Evolutionary conservation across 2,113 vertebrate species (phyloP).

Genomic region (Rhizomys pruinosus): DNA sequence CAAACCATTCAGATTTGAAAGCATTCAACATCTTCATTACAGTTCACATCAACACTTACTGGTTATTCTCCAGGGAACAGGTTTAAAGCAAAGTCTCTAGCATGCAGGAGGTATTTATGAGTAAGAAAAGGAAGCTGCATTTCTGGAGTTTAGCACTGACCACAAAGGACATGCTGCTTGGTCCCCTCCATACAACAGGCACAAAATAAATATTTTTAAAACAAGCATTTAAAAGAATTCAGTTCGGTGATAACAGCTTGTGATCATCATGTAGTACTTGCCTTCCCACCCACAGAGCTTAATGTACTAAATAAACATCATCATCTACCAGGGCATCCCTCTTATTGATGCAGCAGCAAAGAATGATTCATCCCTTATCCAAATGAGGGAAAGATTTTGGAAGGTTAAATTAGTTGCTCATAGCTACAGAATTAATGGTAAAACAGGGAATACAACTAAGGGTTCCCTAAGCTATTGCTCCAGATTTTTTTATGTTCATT

Average conservation of each 20-base stretch:
- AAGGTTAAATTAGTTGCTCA: slow-evolving; percentile 71
- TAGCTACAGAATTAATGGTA: slow-evolving; percentile 66
- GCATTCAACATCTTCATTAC: background rate
- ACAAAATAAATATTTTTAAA: slow-evolving; percentile 46
- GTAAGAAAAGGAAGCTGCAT: background rate
- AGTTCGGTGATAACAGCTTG: slow-evolving; percentile 22
- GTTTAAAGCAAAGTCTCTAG: background rate
- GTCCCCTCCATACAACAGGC: background rate
- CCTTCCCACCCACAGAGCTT: slow-evolving; percentile 60
- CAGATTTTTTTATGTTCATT: slow-evolving; percentile 59
- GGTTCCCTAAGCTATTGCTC: slow-evolving; percentile 63
- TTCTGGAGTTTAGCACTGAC: background rate
- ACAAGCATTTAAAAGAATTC: background rate
- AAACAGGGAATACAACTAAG: slow-evolving; percentile 58
- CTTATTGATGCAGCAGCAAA: slow-evolving; percentile 69
- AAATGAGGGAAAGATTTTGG: slow-evolving; percentile 70
- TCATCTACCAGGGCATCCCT: slow-evolving; percentile 59
- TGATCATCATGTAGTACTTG: slow-evolving; percentile 7
- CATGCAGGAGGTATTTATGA: background rate
- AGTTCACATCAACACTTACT: background rate
- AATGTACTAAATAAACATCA: slow-evolving; percentile 68
- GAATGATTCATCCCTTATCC: slow-evolving; percentile 68
- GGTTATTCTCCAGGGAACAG: background rate
- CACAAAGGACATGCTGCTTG: background rate
- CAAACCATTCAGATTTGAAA: background rate